Conservation (phyloP, 2,888 invertebrate genomes). For the Callyntrura sp. region DNA sequence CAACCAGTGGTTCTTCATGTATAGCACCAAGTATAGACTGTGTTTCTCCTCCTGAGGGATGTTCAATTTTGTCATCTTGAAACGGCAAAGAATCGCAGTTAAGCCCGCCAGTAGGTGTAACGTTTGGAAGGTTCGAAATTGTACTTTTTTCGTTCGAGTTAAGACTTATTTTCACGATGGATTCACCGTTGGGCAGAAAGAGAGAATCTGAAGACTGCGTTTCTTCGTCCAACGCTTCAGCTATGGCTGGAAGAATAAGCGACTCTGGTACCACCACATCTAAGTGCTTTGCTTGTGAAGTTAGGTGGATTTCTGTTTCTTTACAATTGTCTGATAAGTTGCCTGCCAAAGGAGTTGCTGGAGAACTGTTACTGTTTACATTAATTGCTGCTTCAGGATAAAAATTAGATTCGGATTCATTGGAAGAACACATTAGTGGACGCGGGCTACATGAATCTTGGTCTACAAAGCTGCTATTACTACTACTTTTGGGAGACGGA, state of each 20-base stretch:
- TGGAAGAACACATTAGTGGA: slow-evolving; percentile 72
- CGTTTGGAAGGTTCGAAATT: background rate
- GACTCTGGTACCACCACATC: slow-evolving; percentile 47
- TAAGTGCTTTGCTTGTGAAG: background rate
- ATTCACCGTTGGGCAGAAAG: slow-evolving; percentile 18
- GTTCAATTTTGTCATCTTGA: slow-evolving; percentile 58
- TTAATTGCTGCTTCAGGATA: slow-evolving; percentile 71
- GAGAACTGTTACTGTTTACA: slow-evolving; percentile 60
- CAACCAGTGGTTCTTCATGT: background rate
- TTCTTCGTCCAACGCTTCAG: slow-evolving; percentile 68
- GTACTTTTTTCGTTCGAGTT: background rate
- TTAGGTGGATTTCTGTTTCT: background rate
- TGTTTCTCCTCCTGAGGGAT: slow-evolving; percentile 43
- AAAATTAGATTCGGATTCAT: slow-evolving; percentile 64
- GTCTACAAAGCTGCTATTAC: slow-evolving; percentile 66
- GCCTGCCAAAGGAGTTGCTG: background rate
- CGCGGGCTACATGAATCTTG: slow-evolving; percentile 74
- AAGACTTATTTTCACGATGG: background rate
- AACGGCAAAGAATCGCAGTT: slow-evolving; percentile 68
- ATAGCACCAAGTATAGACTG: slow-evolving; percentile 69
- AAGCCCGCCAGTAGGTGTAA: slow-evolving; percentile 19
- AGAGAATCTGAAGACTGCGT: slow-evolving; percentile 70
- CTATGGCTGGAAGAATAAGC: slow-evolving; percentile 23
- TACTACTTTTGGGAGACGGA: slow-evolving; percentile 73
- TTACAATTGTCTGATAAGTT: background rate